These are phyloP conservation scores for Calyptomena viridis DNA, from an alignment of 2,113 vertebrate genomes.

Conservation along the genomic window DNA sequence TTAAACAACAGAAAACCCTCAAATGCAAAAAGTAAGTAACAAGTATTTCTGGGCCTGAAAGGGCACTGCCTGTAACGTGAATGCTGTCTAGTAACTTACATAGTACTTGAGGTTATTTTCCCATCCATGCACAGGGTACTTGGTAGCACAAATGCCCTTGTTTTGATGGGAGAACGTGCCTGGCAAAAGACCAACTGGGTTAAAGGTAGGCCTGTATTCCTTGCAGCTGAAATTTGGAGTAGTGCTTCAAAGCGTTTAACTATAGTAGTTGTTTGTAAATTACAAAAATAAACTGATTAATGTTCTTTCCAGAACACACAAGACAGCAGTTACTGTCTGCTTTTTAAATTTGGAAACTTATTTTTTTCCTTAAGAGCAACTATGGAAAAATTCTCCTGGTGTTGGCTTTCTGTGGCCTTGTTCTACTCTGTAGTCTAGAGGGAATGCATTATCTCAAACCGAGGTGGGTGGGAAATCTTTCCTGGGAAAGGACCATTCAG, in stretches of 20 bases:
- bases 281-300: conserved; percentile 60
- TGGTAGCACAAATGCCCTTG: not conserved
- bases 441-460: not conserved
- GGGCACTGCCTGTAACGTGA: not conserved
- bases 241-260: not conserved
- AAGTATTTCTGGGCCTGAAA: not conserved
- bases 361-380: conserved; percentile 30
- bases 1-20: not conserved
- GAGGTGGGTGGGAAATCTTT: not conserved
- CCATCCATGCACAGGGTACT: not conserved
- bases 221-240: not conserved
- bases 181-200: conserved; percentile 31
- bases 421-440: not conserved
- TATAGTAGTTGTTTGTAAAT: conserved; percentile 39
- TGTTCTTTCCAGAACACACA: conserved; percentile 46
- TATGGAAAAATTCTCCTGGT: conserved; percentile 35
- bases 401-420: not conserved
- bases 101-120: not conserved
- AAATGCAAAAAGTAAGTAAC: not conserved
- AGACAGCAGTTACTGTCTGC: conserved; percentile 13
- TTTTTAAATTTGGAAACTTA: conserved; percentile 47
- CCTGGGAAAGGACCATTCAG: conserved; percentile 19
- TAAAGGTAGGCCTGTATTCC: not conserved
- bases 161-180: not conserved
- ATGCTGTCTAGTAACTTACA: not conserved